These are phyloP conservation scores for Halcyon senegalensis DNA, from an alignment of 2,113 vertebrate genomes.

Conservation along the genomic window DNA sequence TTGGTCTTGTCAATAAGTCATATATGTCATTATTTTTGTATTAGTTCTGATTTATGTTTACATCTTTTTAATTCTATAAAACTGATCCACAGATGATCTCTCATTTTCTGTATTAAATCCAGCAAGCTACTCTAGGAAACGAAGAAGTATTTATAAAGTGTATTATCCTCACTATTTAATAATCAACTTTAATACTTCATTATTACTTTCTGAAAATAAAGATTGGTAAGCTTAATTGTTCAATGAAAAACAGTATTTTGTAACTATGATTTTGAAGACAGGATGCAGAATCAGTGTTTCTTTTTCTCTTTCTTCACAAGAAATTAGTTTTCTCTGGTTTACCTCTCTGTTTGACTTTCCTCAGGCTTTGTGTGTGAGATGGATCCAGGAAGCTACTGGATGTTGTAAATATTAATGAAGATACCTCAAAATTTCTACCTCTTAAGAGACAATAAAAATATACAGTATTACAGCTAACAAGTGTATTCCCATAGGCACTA, in stretches of 20 bases:
- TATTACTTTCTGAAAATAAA: not conserved
- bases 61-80: not conserved
- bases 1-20: not conserved
- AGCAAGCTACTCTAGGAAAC: not conserved
- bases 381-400: not conserved
- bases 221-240: not conserved
- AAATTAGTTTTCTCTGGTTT: not conserved
- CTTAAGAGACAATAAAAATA: not conserved
- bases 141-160: not conserved
- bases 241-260: not conserved
- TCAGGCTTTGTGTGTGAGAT: not conserved
- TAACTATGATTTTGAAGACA: not conserved
- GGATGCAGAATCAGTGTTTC: not conserved
- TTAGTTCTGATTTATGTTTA: not conserved
- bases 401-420: slow-evolving; percentile 30
- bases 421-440: not conserved
- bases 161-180: not conserved
- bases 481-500: not conserved
- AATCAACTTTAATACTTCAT: not conserved
- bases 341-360: not conserved
- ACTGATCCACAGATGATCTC: not conserved
- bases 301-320: not conserved
- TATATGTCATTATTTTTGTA: not conserved
- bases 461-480: not conserved
- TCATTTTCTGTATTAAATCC: not conserved